Conservation (phyloP, 2,797 vertebrate species). For the Sebastes kiyomatsui region DNA sequence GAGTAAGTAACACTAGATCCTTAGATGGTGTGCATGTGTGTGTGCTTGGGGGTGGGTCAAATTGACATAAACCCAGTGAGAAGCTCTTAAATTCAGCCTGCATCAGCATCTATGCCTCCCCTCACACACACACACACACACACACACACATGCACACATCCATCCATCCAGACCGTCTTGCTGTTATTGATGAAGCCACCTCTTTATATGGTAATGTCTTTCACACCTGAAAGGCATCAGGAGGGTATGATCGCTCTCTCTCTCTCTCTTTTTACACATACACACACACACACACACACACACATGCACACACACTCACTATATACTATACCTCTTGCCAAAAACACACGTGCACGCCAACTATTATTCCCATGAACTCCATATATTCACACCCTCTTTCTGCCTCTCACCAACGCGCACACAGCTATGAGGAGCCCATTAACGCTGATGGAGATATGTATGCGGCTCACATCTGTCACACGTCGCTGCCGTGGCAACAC, state of each 20-base stretch:
- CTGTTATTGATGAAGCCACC: conserved; percentile 77
- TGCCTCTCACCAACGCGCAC: conserved; percentile 39
- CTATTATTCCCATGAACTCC: conserved; percentile 47
- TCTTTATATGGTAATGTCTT: conserved; percentile 86
- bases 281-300: background rate
- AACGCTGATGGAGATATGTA: conserved; percentile 82
- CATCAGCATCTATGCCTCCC: conserved; percentile 64
- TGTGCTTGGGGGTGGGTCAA: conserved; percentile 3
- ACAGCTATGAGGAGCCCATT: conserved; percentile 73
- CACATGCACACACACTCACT: conserved; percentile 2
- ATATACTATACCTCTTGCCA: conserved; percentile 14
- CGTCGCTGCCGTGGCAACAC: conserved; percentile 78
- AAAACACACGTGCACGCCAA: conserved; percentile 22
- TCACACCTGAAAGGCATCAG: conserved; percentile 80
- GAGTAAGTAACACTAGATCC: background rate
- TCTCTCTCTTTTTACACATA: background rate
- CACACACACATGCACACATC: conserved; percentile 8
- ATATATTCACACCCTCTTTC: conserved; percentile 56
- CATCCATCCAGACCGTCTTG: conserved; percentile 58
- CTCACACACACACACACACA: background rate
- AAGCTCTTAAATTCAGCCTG: conserved; percentile 59
- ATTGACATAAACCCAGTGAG: conserved; percentile 51
- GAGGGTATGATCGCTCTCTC: conserved; percentile 64
- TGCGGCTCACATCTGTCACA: conserved; percentile 79
- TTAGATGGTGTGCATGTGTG: background rate